These are phyloP conservation scores for Ditylenchus dipsaci DNA, from an alignment of 1,140 invertebrate genomes.

Conservation along the genomic window DNA sequence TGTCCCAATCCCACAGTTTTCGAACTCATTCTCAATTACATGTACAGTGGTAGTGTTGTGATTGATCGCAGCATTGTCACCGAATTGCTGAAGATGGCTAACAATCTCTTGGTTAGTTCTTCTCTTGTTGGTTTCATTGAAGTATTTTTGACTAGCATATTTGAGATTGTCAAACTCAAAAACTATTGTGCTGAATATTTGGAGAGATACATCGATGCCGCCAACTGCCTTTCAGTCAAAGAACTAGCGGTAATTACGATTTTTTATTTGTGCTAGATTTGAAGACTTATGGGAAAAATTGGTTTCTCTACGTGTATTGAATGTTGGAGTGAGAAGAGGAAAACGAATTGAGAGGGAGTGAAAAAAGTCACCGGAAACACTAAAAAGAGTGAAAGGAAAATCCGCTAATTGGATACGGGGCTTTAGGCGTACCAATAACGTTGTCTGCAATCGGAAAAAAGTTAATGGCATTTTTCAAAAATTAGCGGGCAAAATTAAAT, in stretches of 20 bases:
- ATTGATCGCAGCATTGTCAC: constrained; percentile 67
- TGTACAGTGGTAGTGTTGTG: constrained; percentile 67
- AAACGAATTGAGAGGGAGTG: too few relatives aligned
- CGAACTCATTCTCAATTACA: constrained; percentile 66
- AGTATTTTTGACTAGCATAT: not conserved
- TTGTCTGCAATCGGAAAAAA: too few relatives aligned
- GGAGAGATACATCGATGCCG: constrained; percentile 65
- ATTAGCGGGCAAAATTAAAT: too few relatives aligned
- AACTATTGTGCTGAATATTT: constrained; percentile 68
- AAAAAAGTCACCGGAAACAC: too few relatives aligned
- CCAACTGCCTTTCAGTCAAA: constrained; percentile 66
- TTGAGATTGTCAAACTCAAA: constrained; percentile 63
- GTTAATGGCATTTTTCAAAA: too few relatives aligned
- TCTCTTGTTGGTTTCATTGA: not conserved
- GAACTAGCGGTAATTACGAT: constrained; percentile 59
- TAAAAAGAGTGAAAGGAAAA: too few relatives aligned
- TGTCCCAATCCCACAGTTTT: constrained; percentile 65
- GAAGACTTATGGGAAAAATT: too few relatives aligned
- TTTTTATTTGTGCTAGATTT: too few relatives aligned
- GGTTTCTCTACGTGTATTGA: too few relatives aligned
- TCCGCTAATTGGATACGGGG: too few relatives aligned
- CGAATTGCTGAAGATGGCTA: constrained; percentile 66
- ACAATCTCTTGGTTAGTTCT: constrained; percentile 65
- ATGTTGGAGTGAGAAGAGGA: too few relatives aligned
- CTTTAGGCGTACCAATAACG: too few relatives aligned